A percentile compares a stretch with the other conserved stretches of the same genome.
These are phyloP conservation scores for Eupristina koningsbergeri DNA, from an alignment of 1,140 invertebrate species.

Conservation along the genomic window DNA sequence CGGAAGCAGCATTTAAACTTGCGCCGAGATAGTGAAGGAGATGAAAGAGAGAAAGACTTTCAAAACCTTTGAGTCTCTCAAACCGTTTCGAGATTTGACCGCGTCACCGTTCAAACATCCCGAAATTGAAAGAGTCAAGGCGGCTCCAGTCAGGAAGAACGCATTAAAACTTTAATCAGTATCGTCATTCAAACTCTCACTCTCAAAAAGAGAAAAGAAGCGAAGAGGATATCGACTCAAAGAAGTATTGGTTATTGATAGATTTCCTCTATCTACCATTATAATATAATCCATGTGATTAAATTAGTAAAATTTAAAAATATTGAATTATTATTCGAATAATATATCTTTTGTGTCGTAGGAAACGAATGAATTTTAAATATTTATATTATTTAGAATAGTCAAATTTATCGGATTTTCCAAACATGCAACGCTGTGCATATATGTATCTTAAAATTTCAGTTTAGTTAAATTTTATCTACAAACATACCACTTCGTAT, in stretches of 20 bases:
- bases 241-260: conserved; percentile 10
- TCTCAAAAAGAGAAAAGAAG: not conserved
- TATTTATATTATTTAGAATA: not conserved
- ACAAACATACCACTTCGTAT: not conserved
- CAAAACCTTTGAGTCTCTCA: not conserved
- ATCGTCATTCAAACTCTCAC: conserved; percentile 18
- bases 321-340: not conserved
- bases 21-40: not conserved
- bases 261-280: not conserved
- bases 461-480: not conserved
- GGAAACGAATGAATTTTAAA: not conserved
- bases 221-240: not conserved
- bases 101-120: conserved; percentile 21
- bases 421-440: not conserved
- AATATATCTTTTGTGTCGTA: not conserved
- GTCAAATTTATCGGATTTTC: not conserved
- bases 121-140: conserved; percentile 18
- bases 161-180: conserved; percentile 30
- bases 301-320: not conserved
- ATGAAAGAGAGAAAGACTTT: conserved; percentile 2
- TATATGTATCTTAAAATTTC: not conserved
- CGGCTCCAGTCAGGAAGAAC: not conserved
- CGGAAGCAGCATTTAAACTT: not conserved
- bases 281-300: not conserved
- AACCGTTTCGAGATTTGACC: conserved; percentile 19